Evolutionary conservation across 2,113 vertebrate species (phyloP).

Genomic region (Taurulus bubalis): DNA sequence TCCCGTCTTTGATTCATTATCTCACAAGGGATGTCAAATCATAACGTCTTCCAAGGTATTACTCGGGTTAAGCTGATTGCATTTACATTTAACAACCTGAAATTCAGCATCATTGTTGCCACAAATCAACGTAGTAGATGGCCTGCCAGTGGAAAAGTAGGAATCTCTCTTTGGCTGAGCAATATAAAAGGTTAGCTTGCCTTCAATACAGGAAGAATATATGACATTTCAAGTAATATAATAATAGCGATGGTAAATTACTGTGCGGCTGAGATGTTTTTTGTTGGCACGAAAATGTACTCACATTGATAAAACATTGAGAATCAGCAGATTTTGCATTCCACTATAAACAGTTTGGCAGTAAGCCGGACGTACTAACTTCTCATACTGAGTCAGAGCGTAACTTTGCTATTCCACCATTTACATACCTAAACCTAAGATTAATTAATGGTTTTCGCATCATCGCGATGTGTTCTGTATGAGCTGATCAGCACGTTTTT

Average conservation of each 20-base stretch:
- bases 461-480: background rate
- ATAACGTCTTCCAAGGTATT: conserved; percentile 17
- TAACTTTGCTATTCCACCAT: background rate
- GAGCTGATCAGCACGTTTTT: conserved; percentile 25
- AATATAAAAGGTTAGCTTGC: conserved; percentile 8
- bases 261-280: background rate
- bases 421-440: background rate
- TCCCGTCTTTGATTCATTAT: conserved; percentile 17
- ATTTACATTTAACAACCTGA: background rate
- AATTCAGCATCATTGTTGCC: background rate
- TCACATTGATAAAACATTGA: conserved; percentile 50
- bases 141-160: conserved; percentile 10
- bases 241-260: conserved; percentile 38
- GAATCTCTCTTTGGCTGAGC: conserved; percentile 11
- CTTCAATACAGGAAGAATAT: conserved; percentile 25
- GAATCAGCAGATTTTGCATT: conserved; percentile 11
- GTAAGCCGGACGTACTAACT: background rate
- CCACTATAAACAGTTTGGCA: conserved; percentile 7
- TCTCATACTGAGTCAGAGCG: background rate
- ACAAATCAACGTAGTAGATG: background rate
- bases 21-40: background rate
- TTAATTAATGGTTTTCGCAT: background rate
- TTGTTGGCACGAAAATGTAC: conserved; percentile 25
- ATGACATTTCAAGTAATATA: conserved; percentile 20
- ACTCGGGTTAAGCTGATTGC: background rate